A percentile compares a stretch with the other conserved stretches of the same genome.
Evolutionary conservation across 1,140 invertebrate genomes (phyloP).

Genomic region (Ylistrum balloti): DNA sequence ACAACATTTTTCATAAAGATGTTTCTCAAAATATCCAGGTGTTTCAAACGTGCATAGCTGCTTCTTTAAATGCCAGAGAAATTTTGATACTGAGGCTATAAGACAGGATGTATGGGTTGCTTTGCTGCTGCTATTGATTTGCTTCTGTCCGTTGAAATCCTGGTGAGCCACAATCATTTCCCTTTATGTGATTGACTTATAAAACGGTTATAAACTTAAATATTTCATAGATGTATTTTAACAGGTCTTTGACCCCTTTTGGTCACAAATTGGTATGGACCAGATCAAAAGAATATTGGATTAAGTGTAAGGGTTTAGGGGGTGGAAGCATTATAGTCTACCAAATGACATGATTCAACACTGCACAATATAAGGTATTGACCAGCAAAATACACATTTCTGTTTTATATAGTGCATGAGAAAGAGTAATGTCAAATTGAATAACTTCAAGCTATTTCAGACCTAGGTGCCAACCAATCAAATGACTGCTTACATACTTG

Average conservation of each 20-base stretch:
- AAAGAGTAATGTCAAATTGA: background rate
- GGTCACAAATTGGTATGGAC: background rate
- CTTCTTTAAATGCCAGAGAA: no score
- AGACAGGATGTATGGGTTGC: no score
- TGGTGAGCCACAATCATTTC: background rate
- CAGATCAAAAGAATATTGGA: background rate
- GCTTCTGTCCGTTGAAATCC: background rate
- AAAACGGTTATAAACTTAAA: background rate
- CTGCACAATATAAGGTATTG: background rate
- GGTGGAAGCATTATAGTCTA: background rate
- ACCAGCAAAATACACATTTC: background rate
- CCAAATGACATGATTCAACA: background rate
- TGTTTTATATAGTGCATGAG: no score
- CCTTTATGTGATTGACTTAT: background rate
- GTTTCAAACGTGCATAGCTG: no score
- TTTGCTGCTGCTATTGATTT: background rate
- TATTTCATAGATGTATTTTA: slow-evolving; percentile 6
- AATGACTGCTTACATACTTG: no score
- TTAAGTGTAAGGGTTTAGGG: background rate
- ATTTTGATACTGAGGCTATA: background rate
- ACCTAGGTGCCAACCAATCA: no score
- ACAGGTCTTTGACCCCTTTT: background rate
- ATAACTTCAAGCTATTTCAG: background rate
- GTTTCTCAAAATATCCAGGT: no score
- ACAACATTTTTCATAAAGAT: no score